phyloP scores from a whole-genome alignment of 2,888 invertebrate genomes.

The Neuroscelio doddi region DNA sequence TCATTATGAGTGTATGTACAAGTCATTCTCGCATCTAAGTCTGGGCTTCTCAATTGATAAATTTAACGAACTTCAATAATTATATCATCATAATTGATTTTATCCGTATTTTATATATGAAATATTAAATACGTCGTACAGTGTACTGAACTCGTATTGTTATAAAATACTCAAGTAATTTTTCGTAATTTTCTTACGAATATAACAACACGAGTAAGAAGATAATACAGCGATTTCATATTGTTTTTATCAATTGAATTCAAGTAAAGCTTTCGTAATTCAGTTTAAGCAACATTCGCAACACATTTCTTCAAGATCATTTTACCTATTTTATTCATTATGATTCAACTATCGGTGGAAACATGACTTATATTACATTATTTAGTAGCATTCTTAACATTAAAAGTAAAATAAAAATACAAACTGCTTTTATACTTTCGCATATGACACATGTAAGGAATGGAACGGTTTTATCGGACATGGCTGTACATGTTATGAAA shows the following conservation, averaged over 20 bases:
- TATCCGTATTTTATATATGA: constrained; percentile 35
- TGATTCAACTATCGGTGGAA: constrained; percentile 31
- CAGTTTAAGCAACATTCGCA: constrained; percentile 17
- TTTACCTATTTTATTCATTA: constrained; percentile 26
- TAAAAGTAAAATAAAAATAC: constrained; percentile 33
- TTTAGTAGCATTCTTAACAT: constrained; percentile 27
- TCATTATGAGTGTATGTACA: constrained; percentile 43
- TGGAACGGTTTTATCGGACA: constrained; percentile 37
- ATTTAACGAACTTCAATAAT: constrained; percentile 28
- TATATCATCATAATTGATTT: constrained; percentile 28
- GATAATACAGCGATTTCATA: neutral
- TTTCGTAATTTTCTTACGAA: constrained; percentile 15
- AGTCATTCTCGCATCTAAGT: constrained; percentile 40
- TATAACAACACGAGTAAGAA: constrained; percentile 14
- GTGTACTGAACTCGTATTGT: constrained; percentile 28
- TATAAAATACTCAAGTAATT: constrained; percentile 30
- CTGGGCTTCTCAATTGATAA: constrained; percentile 11
- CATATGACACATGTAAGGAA: constrained; percentile 42
- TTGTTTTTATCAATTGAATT: constrained; percentile 14
- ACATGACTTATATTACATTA: constrained; percentile 27
- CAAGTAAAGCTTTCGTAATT: constrained; percentile 6
- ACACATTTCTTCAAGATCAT: constrained; percentile 19
- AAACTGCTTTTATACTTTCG: constrained; percentile 37
- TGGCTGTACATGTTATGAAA: constrained; percentile 45
- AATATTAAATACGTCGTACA: constrained; percentile 34